Conservation (phyloP, 2,797 vertebrate genomes). For the Anolis apletophallus region DNA sequence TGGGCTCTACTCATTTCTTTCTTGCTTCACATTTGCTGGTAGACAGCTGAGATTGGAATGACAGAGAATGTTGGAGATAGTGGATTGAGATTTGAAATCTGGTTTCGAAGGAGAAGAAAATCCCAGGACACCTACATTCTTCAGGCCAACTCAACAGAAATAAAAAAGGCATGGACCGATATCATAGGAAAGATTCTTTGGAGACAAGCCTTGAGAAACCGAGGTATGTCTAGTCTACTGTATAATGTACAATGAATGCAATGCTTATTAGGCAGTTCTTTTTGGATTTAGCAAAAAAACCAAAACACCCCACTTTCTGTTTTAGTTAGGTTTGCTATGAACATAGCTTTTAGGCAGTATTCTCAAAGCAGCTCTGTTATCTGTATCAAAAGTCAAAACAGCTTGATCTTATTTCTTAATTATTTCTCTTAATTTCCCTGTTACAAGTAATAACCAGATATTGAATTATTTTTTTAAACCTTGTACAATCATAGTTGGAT, state of each 20-base stretch:
- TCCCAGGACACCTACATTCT: constrained; percentile 89
- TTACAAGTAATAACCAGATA: too few relatives aligned
- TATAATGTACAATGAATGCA: not conserved
- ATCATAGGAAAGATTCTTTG: constrained; percentile 88
- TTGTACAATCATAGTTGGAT: too few relatives aligned
- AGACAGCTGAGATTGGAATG: constrained; percentile 90
- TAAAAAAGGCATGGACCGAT: constrained; percentile 83
- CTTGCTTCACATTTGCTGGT: constrained; percentile 7
- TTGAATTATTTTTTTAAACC: too few relatives aligned
- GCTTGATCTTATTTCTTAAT: too few relatives aligned
- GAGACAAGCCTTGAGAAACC: constrained; percentile 86
- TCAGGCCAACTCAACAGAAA: constrained; percentile 83
- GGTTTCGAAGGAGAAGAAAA: constrained; percentile 86
- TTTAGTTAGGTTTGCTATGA: not conserved
- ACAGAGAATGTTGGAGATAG: constrained; percentile 88
- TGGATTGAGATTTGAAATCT: constrained; percentile 88
- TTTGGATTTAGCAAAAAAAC: not conserved
- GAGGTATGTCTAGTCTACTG: constrained; percentile 75
- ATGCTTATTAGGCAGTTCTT: not conserved
- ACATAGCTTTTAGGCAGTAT: not conserved
- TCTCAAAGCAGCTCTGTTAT: not conserved
- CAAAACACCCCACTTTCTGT: not conserved
- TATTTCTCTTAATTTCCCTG: too few relatives aligned
- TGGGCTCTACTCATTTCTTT: not conserved
- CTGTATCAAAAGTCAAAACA: not conserved